Percentiles rank a stretch among this genome's conserved stretches.
Conservation (phyloP, 2,888 invertebrate species). For the Taphrorychus bicolor region DNA sequence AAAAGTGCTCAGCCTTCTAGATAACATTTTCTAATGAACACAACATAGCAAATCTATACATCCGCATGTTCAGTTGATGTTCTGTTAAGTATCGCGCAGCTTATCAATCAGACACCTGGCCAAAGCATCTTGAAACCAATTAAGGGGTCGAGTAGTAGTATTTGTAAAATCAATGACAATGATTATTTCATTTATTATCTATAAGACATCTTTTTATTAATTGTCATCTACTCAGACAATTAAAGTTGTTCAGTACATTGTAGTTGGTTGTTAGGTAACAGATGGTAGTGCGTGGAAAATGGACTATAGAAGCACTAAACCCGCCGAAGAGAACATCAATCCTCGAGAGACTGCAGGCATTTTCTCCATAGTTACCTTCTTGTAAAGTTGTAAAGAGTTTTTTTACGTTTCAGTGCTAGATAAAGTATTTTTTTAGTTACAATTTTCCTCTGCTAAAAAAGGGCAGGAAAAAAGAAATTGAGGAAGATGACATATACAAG, state of each 20-base stretch:
- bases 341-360: constrained; percentile 46
- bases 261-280: not conserved
- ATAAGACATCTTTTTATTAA: too few relatives aligned
- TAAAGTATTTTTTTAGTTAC: constrained; percentile 15
- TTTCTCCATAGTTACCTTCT: constrained; percentile 45
- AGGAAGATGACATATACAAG: constrained; percentile 32
- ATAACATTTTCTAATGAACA: too few relatives aligned
- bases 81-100: too few relatives aligned
- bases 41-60: too few relatives aligned
- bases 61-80: too few relatives aligned
- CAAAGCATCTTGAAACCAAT: too few relatives aligned
- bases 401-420: not conserved
- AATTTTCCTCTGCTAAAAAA: constrained; percentile 26
- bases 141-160: too few relatives aligned
- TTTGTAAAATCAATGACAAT: too few relatives aligned
- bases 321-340: constrained; percentile 23
- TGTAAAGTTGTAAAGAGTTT: constrained; percentile 26
- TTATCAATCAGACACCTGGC: too few relatives aligned
- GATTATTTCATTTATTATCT: too few relatives aligned
- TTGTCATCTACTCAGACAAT: not conserved
- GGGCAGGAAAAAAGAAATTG: constrained; percentile 25
- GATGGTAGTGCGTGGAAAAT: not conserved
- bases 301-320: not conserved
- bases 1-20: too few relatives aligned
- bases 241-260: not conserved